Conservation (phyloP, 2,113 vertebrate species). For the Passerina amoena region DNA sequence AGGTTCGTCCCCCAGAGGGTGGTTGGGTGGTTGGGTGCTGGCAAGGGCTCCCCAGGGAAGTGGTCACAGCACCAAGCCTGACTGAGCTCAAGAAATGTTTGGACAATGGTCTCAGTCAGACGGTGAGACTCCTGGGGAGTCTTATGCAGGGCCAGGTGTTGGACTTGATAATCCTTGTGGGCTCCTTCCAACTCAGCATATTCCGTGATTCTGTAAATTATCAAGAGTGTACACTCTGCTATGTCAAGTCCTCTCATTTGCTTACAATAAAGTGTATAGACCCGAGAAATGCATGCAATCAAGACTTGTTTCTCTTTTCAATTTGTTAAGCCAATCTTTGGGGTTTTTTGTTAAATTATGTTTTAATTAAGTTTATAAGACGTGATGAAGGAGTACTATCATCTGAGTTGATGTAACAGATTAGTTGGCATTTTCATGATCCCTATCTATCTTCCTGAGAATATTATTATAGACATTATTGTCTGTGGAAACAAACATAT, state of each 20-base stretch:
- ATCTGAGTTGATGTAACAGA: background rate
- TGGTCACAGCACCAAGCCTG: background rate
- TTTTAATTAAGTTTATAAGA: background rate
- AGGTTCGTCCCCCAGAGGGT: accelerated
- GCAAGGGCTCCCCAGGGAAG: background rate
- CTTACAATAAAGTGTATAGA: background rate
- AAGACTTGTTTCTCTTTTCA: background rate
- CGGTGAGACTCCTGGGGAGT: background rate
- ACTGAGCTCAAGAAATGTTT: background rate
- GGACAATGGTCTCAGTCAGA: background rate
- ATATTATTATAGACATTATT: background rate
- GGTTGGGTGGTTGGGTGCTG: accelerated
- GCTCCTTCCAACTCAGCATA: background rate
- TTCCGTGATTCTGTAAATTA: background rate
- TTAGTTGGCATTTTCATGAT: background rate
- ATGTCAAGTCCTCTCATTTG: background rate
- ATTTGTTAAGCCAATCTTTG: background rate
- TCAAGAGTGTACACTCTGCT: background rate
- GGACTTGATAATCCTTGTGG: background rate
- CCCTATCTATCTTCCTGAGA: background rate
- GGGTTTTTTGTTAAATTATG: accelerated
- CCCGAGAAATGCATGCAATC: background rate
- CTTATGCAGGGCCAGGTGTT: background rate
- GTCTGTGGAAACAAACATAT: background rate
- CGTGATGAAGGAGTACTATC: background rate